A percentile compares a stretch with the other conserved stretches of the same genome.
Evolutionary conservation across 2,888 invertebrate genomes (phyloP).

Genomic region (Thysanoteuthis rhombus): DNA sequence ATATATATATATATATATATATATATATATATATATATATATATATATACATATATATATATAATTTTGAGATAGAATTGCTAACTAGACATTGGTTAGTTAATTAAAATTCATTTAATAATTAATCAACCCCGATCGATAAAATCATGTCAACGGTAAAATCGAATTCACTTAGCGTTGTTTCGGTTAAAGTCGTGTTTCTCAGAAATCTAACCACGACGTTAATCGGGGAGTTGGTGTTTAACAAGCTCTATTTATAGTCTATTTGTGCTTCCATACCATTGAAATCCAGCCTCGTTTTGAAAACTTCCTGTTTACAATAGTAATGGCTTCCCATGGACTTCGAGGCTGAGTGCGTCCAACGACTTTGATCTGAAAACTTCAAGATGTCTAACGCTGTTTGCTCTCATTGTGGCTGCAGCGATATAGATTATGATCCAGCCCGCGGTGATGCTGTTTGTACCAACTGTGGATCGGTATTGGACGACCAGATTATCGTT

Average conservation of each 20-base stretch:
- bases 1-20: no score
- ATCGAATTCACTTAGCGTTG: no score
- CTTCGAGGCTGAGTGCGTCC: neutral
- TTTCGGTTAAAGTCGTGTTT: no score
- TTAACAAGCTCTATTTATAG: neutral
- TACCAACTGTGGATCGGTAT: conserved; percentile 92
- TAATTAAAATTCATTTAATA: no score
- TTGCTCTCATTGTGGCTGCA: conserved; percentile 70
- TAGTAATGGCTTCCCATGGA: neutral
- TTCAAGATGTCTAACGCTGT: conserved; percentile 56
- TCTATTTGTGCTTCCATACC: neutral
- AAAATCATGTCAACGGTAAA: no score
- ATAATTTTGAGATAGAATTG: no score
- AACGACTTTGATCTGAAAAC: neutral
- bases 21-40: no score
- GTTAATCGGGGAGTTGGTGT: no score
- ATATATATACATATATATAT: no score
- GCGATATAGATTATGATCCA: conserved; percentile 93
- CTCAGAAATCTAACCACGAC: no score
- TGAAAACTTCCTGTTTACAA: conserved; percentile 26
- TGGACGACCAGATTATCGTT: conserved; percentile 96
- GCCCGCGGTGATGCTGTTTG: conserved; percentile 95
- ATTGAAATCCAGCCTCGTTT: conserved; percentile 20
- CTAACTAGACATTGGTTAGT: no score
- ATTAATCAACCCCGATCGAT: no score